phyloP scores from a whole-genome alignment of 2,888 invertebrate species.

The Pyrgus malvae region DNA sequence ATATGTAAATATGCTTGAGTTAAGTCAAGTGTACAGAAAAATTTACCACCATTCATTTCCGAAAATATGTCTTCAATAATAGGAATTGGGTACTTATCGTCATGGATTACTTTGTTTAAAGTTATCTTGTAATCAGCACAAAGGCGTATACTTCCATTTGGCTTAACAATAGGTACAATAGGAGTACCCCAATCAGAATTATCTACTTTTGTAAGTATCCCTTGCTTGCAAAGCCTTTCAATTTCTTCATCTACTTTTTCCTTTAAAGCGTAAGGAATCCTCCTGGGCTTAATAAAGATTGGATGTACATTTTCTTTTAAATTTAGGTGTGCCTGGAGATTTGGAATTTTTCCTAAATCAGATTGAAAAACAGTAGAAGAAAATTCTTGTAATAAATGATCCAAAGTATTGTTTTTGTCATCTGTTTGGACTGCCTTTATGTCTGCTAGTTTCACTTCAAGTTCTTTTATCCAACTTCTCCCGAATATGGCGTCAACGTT shows the following conservation, averaged over 20 bases:
- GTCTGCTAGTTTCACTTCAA: neutral
- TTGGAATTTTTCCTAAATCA: constrained; percentile 3
- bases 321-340: constrained; percentile 19
- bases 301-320: constrained; percentile 18
- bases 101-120: constrained; percentile 10
- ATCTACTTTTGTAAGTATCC: neutral
- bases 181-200: neutral
- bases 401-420: neutral
- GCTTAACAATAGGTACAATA: constrained; percentile 25
- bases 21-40: constrained; percentile 30
- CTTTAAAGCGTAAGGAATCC: neutral
- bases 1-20: constrained; percentile 27
- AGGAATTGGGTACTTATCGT: constrained; percentile 30
- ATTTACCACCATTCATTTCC: constrained; percentile 16
- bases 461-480: neutral
- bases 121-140: constrained; percentile 27
- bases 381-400: neutral
- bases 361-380: neutral
- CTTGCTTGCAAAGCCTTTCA: neutral
- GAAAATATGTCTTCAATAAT: constrained; percentile 29
- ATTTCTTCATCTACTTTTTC: neutral
- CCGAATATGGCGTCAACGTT: neutral
- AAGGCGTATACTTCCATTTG: constrained; percentile 20
- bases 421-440: neutral
- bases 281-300: neutral